These are phyloP conservation scores for Philhelius pedissequus DNA, from an alignment of 2,888 invertebrate species.

Conservation along the genomic window DNA sequence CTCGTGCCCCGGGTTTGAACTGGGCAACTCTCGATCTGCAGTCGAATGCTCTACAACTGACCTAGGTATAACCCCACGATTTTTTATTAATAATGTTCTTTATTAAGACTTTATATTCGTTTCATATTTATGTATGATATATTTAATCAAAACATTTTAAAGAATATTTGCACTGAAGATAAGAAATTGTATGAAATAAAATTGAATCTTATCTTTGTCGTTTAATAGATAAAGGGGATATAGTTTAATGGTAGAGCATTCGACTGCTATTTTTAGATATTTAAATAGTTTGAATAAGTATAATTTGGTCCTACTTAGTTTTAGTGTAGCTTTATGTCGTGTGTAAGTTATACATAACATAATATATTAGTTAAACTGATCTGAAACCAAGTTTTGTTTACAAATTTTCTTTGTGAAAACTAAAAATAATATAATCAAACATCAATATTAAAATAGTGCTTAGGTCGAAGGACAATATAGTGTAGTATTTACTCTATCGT, in stretches of 20 bases:
- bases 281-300: no score
- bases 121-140: no score
- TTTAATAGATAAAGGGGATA: slow-evolving; percentile 59
- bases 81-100: background rate
- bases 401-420: no score
- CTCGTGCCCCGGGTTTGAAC: slow-evolving; percentile 73
- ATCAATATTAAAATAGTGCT: no score
- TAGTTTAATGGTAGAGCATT: slow-evolving; percentile 73
- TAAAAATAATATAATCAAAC: no score
- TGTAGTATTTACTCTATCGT: no score
- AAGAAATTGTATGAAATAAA: background rate
- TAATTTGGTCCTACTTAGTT: no score
- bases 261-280: slow-evolving; percentile 73
- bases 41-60: slow-evolving; percentile 73
- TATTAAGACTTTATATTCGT: background rate
- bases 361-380: no score
- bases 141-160: background rate
- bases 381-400: no score
- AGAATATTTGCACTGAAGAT: background rate
- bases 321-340: no score
- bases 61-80: slow-evolving; percentile 70
- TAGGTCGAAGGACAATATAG: no score
- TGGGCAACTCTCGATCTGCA: slow-evolving; percentile 73
- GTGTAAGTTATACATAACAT: no score
- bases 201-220: background rate